Evolutionary conservation across 2,888 invertebrate genomes (phyloP), one percentile per base, ranked within the genome.

Genomic region (Quadroppia sp.): DNA sequence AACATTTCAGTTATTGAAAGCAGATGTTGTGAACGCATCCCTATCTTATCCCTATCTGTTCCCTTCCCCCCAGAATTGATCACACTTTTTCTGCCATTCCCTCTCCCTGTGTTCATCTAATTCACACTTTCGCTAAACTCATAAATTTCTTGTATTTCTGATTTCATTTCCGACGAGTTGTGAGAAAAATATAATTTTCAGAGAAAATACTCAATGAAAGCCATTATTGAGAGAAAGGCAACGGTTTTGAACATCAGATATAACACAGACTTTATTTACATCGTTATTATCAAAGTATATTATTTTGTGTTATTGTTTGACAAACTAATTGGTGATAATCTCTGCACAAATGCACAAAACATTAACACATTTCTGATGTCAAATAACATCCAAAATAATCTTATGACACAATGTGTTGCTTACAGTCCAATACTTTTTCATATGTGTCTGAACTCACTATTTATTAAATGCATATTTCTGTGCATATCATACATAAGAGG

Each of bases 1-100:
- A 67, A 67, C 67, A 67, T 67, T 67, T 67, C 59, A n/a, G 40
- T 67, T 67, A 67, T 67, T 67, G 67, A 67, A 67, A 67, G 67
- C 67, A 67, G 67, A 67, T 67, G 67, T 67, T n/a, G n/a, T n/a
- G n/a, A 20, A 40, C 23, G 67, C 40, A n/a, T 20, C 3, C 6
- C 40, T 40, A 40, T 36, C 42, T 32, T 42, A 30, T 40, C 67
- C 17, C 53, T 53, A 7, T 53, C n/a, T n/a, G 20, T 13, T 40
- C 67, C 9, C 67, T 67, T 42, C 23, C 67, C 20, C n/a, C 20
- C 53, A 6, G 4, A 53, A 11, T 42, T 30, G 9, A 6, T 20
- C 67, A 28, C n/a, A 25, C 3, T n/a, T 32, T 42, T 25, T 15
- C 28, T 59, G 7, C 25, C 30, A 30, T 11, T 59, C 6, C 25